phyloP scores from a whole-genome alignment of 2,888 invertebrate species.

The Abscondita cerata region DNA sequence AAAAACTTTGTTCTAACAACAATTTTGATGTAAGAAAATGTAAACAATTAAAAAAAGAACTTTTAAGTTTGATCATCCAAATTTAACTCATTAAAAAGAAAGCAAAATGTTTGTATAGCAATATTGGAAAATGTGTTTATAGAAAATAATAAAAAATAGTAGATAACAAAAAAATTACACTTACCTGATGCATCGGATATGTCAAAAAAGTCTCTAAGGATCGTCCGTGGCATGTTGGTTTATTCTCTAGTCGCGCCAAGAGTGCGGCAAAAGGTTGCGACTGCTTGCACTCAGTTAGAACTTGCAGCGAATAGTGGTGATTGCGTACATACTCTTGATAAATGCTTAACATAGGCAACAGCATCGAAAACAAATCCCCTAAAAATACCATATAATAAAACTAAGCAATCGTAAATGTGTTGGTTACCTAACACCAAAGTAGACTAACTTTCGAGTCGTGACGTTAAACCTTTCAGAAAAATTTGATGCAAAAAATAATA shows the following conservation, averaged over 20 bases:
- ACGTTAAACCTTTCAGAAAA: constrained; percentile 90
- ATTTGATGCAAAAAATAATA: constrained; percentile 93
- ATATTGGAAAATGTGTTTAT: no score
- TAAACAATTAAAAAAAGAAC: no score
- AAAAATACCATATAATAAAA: constrained; percentile 42
- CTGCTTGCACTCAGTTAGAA: constrained; percentile 91
- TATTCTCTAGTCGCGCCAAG: constrained; percentile 81
- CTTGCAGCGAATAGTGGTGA: constrained; percentile 92
- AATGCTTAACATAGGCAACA: constrained; percentile 92
- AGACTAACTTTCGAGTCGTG: constrained; percentile 93
- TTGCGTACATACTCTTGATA: constrained; percentile 95
- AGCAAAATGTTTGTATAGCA: no score
- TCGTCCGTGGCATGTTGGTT: constrained; percentile 83
- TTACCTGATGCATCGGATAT: constrained; percentile 93
- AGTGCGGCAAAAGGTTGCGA: constrained; percentile 79
- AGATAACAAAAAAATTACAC: no score
- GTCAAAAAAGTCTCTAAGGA: constrained; percentile 89
- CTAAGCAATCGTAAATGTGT: no score
- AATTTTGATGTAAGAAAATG: no score
- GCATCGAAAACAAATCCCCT: constrained; percentile 95
- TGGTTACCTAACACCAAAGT: constrained; percentile 89
- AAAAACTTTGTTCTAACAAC: no score
- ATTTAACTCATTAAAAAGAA: no score
- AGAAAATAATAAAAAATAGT: no score
- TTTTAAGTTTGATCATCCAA: no score